A percentile compares a stretch with the other conserved stretches of the same genome.
phyloP scores from a whole-genome alignment of 1,140 invertebrate genomes.

The Drosophila pallidifrons region DNA sequence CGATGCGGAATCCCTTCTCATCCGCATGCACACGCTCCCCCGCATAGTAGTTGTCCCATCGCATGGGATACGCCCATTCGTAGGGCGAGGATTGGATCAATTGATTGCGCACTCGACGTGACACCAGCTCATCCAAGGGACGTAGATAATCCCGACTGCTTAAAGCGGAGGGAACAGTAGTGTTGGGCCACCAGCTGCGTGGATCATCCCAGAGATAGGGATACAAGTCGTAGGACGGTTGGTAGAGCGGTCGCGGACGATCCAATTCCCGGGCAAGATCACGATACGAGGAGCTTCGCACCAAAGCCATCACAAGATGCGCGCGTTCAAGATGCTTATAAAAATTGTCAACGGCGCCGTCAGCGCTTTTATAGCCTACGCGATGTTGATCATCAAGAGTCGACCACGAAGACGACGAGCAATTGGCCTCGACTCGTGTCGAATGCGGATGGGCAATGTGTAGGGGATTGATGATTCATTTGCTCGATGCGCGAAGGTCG shows the following conservation, averaged over 20 bases:
- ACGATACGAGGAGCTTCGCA: conserved; percentile 71
- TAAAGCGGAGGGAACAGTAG: too few relatives aligned
- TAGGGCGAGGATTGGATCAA: conserved; percentile 71
- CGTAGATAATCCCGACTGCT: conserved; percentile 54
- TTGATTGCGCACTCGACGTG: conserved; percentile 75
- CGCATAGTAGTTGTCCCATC: conserved; percentile 85
- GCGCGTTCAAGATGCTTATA: conserved; percentile 62
- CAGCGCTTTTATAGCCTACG: conserved; percentile 62
- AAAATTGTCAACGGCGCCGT: conserved; percentile 57
- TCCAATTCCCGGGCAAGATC: conserved; percentile 76
- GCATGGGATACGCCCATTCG: conserved; percentile 76
- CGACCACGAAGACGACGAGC: neutral
- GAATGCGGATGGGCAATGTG: conserved; percentile 59
- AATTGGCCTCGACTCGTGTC: conserved; percentile 50
- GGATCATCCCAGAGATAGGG: conserved; percentile 80
- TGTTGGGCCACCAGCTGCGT: conserved; percentile 66
- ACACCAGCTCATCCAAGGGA: conserved; percentile 76
- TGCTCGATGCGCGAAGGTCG: conserved; percentile 63
- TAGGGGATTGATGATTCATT: conserved; percentile 61
- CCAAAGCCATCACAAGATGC: conserved; percentile 62
- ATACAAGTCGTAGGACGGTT: conserved; percentile 76
- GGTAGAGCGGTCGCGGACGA: conserved; percentile 63
- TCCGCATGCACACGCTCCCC: conserved; percentile 86
- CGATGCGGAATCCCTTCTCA: conserved; percentile 92
- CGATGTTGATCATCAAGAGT: neutral